Percentiles rank a stretch among this genome's conserved stretches.
phyloP scores from a whole-genome alignment of 2,797 vertebrate genomes.

The Myoxocephalus aenaeus region DNA sequence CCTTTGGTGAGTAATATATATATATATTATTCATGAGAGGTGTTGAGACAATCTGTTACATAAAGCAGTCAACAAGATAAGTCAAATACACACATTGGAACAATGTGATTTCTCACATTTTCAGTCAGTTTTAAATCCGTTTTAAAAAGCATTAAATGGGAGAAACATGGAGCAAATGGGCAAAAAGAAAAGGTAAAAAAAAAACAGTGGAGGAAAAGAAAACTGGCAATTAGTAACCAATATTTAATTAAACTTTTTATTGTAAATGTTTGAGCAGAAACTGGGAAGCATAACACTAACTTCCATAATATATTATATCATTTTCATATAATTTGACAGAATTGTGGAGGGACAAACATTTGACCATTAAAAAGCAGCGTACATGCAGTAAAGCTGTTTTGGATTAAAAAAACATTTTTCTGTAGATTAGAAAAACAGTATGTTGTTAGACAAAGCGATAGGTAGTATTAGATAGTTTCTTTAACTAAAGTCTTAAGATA shows the following conservation, averaged over 20 bases:
- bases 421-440: slow-evolving; percentile 71
- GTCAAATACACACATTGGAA: slow-evolving; percentile 7
- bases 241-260: slow-evolving; percentile 33
- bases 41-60: slow-evolving; percentile 72
- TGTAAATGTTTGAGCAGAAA: slow-evolving; percentile 32
- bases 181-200: not conserved
- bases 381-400: slow-evolving; percentile 47
- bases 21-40: not conserved
- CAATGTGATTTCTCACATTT: slow-evolving; percentile 36
- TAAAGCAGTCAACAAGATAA: slow-evolving; percentile 13
- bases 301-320: slow-evolving; percentile 26
- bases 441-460: slow-evolving; percentile 60
- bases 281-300: slow-evolving; percentile 13
- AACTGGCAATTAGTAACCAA: slow-evolving; percentile 22
- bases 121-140: slow-evolving; percentile 10
- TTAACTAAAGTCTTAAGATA: slow-evolving; percentile 76
- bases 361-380: slow-evolving; percentile 33
- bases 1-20: slow-evolving; percentile 45
- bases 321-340: slow-evolving; percentile 54
- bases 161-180: slow-evolving; percentile 14
- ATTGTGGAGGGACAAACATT: slow-evolving; percentile 36
- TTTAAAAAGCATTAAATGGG: slow-evolving; percentile 4
- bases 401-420: slow-evolving; percentile 45
- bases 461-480: slow-evolving; percentile 72
- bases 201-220: not conserved